Percentiles rank a stretch among this genome's conserved stretches.
phyloP scores from a whole-genome alignment of 2,113 vertebrate species.

The Microcebus griseorufus region DNA sequence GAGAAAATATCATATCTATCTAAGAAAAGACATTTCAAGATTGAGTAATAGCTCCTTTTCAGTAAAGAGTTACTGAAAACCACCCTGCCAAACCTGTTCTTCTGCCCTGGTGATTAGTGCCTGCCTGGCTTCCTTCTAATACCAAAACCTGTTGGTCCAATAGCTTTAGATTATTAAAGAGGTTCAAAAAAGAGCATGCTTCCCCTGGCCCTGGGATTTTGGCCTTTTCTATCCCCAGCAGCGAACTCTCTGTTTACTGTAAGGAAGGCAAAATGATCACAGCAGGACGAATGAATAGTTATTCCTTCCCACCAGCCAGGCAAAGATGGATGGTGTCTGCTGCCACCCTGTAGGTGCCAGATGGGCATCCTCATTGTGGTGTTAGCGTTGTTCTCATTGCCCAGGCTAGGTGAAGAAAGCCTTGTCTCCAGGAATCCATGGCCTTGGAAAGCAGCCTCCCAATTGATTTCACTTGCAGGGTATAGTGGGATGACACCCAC shows the following conservation, averaged over 20 bases:
- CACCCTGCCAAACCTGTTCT: slow-evolving; percentile 55
- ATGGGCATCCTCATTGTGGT: neutral
- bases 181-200: neutral
- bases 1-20: neutral
- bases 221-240: slow-evolving; percentile 1
- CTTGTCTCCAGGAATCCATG: neutral
- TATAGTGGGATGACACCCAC: neutral
- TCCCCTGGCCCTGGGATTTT: neutral
- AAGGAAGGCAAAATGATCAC: neutral
- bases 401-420: neutral
- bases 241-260: neutral
- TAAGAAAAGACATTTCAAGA: neutral
- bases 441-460: neutral
- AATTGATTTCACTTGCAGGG: neutral
- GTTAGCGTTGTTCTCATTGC: neutral
- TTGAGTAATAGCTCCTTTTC: neutral
- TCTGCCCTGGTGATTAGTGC: slow-evolving; percentile 37
- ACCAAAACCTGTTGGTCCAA: neutral
- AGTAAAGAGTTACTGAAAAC: neutral
- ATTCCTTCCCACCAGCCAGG: neutral
- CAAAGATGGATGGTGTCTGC: neutral
- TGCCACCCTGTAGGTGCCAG: neutral
- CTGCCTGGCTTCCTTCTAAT: neutral
- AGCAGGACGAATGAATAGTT: neutral
- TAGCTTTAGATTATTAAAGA: slow-evolving; percentile 47